Evolutionary conservation across 2,888 invertebrate genomes (phyloP), one percentile per base, ranked within the genome.

Genomic region (Timandra comae): DNA sequence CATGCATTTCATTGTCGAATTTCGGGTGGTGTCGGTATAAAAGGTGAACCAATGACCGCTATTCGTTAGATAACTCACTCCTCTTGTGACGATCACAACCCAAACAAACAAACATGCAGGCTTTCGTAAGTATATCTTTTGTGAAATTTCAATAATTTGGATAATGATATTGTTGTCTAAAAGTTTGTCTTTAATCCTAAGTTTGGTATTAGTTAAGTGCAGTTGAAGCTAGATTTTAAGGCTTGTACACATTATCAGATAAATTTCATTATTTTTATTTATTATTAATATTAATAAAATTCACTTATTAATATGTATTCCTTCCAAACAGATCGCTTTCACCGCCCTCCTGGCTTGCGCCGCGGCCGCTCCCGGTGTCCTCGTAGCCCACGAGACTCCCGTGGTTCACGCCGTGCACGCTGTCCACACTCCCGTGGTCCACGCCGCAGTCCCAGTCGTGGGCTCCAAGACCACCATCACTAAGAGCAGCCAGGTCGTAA

Each of bases 311-410:
- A n/a, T n/a, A n/a, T n/a, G n/a, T n/a, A n/a, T n/a, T 30, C 12
- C 9, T 7, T 19, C 20, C 38, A 43, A n/a, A 24, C 68, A 88
- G 88, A 61, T 88, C 46, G 76, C 75, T 32, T 76, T 88, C 63
- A 68, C 74, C 57, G 82, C 86, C 43, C 40, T 88, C 59, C 49
- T 87, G 63, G 87, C 87, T 43, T 82, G 74, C 67, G 86, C 68
- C 41, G 82, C 81, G 32, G 84, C 85, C 52, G 76, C 82, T 10
- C 81, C 84, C 4, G 80, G 81, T 22, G 56, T 80, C n/a, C 49
- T 82, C 2, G 38, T 77, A 26, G 55, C 64, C 13, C 77, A 77
- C 45, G 60, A 75, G 30, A 51, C 76, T 24, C 75, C 77, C 25
- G 68, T 77, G 22, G 79, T 82, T 9, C 67, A 69, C 29, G 64